Conservation (phyloP, 2,888 invertebrate species). For the Tiphia femorata region DNA sequence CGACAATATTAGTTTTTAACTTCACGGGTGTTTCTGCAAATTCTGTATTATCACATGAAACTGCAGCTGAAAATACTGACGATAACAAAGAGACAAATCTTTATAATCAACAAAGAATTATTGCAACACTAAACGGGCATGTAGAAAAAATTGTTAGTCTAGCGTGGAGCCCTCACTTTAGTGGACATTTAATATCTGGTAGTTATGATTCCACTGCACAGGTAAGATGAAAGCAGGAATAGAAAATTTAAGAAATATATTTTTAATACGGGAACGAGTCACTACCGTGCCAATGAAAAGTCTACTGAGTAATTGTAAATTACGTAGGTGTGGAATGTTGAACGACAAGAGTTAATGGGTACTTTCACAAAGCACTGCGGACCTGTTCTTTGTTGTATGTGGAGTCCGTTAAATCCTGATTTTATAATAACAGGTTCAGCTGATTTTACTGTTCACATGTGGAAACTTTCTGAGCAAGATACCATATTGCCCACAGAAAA, state of each 20-base stretch:
- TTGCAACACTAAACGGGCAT: constrained; percentile 71
- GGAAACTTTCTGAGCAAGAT: constrained; percentile 68
- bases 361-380: constrained; percentile 74
- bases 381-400: constrained; percentile 73
- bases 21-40: constrained; percentile 42
- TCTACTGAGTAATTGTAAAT: constrained; percentile 25
- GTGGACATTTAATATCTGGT: constrained; percentile 76
- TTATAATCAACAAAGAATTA: constrained; percentile 46
- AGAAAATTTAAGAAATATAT: too few species aligned
- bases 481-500: constrained; percentile 62
- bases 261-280: too few species aligned
- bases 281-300: too few species aligned
- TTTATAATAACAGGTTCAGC: constrained; percentile 77
- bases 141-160: constrained; percentile 72
- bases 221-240: too few species aligned
- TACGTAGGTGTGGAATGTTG: constrained; percentile 77
- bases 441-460: constrained; percentile 77
- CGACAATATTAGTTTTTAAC: constrained; percentile 71
- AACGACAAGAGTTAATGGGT: constrained; percentile 71
- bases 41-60: constrained; percentile 2
- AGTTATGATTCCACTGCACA: constrained; percentile 79
- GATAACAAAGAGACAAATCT: constrained; percentile 1
- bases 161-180: constrained; percentile 79
- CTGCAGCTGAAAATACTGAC: constrained; percentile 1
- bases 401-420: constrained; percentile 76